A percentile compares a stretch with the other conserved stretches of the same genome.
These are phyloP conservation scores for Miichthys miiuy DNA, from an alignment of 2,797 vertebrate genomes.

Conservation along the genomic window DNA sequence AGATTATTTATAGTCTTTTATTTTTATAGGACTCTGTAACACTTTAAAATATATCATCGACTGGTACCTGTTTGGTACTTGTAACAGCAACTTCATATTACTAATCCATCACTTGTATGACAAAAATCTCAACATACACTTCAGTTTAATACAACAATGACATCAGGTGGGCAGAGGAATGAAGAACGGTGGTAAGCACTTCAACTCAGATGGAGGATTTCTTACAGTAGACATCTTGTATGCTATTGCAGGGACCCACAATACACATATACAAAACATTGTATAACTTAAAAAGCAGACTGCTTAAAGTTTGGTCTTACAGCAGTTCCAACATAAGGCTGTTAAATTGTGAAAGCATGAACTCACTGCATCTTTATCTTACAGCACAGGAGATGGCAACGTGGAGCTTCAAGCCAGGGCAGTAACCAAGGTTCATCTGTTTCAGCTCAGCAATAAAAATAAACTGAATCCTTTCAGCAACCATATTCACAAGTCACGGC, in stretches of 20 bases:
- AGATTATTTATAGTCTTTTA: slow-evolving; percentile 28
- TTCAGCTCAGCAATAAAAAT: slow-evolving; percentile 22
- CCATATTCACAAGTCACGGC: background rate
- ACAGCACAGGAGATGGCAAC: slow-evolving; percentile 41
- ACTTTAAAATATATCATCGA: slow-evolving; percentile 36
- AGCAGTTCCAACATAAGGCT: slow-evolving; percentile 17
- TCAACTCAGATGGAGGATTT: slow-evolving; percentile 10
- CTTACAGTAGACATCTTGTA: background rate
- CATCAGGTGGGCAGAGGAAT: background rate
- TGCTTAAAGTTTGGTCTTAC: too few species aligned
- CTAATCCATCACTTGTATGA: slow-evolving; percentile 10
- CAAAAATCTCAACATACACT: slow-evolving; percentile 25
- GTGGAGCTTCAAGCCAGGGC: slow-evolving; percentile 4
- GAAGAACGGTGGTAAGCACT: slow-evolving; percentile 1
- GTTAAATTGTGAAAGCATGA: slow-evolving; percentile 28
- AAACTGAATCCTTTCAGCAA: slow-evolving; percentile 3
- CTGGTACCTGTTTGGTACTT: background rate
- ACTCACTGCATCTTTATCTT: slow-evolving; percentile 31
- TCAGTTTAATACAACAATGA: slow-evolving; percentile 26
- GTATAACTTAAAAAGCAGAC: too few species aligned
- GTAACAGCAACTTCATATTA: slow-evolving; percentile 21
- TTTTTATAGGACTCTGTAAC: slow-evolving; percentile 24
- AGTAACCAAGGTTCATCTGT: background rate
- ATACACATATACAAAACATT: background rate
- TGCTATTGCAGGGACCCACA: background rate